Evolutionary conservation across 2,888 invertebrate genomes (phyloP), one percentile per base, ranked within the genome.

Genomic region (Lasius platythorax): DNA sequence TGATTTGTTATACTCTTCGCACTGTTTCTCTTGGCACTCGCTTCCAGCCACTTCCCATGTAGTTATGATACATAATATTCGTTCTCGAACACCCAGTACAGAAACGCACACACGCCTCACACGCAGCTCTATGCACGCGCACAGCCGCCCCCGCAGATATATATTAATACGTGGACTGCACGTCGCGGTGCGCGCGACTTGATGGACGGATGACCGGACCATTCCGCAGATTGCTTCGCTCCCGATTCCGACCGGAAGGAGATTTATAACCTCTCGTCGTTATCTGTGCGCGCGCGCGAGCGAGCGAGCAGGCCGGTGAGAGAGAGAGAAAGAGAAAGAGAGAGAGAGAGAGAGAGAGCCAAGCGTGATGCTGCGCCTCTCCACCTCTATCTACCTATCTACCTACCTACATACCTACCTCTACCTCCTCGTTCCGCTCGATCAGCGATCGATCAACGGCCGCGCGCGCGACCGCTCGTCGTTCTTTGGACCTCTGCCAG

Each of bases 151-250:
- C 46, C 82, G 84, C 84, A 84, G 79, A 84, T 87, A 91, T 89
- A 91, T 91, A 91, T 91, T 91, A 91, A 91, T 91, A 91, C 89
- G 91, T 87, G 88, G 88, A 89, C 85, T 84, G 89, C 89, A 90
- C 90, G 87, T 89, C 87, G 90, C 90, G 91, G 91, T 92, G 92
- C 92, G 92, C 90, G 91, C 88, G 90, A 91, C 92, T 94, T 94
- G 94, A 94, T 94, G 93, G 94, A 94, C 94, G 94, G 93, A 94
- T 94, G 94, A 94, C 92, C 94, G 93, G 92, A 91, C 94, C 94
- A 94, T 94, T 94, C 94, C 93, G 93, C 94, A 95, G 94, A 95
- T 95, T 95, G 95, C 94, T 93, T 94, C 93, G 93, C 91, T 94
- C 93, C 90, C 92, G 92, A 93, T 93, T 90, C 92, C 93, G 88